These are phyloP conservation scores for Pachliopta kotzebuea DNA, from an alignment of 2,888 invertebrate species.

Conservation along the genomic window DNA sequence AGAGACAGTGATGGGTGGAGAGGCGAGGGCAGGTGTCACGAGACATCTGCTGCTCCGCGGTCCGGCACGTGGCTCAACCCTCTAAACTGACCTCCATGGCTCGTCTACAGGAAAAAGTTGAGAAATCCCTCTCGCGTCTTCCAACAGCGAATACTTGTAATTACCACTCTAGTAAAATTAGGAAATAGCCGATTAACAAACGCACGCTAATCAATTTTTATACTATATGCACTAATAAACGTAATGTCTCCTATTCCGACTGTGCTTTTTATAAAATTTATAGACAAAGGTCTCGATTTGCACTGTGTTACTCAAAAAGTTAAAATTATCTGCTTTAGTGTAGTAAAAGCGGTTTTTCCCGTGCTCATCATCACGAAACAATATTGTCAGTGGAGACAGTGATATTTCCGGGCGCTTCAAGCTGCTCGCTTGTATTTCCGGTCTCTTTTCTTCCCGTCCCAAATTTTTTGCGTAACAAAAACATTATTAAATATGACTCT, in stretches of 20 bases:
- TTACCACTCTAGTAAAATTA: conserved; percentile 20
- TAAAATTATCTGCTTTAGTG: too few relatives aligned
- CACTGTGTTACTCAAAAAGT: too few relatives aligned
- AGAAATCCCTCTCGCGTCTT: conserved; percentile 53
- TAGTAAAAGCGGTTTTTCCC: too few relatives aligned
- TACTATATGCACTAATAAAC: conserved; percentile 1
- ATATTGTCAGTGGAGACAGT: too few relatives aligned
- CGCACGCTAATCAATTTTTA: conserved; percentile 10
- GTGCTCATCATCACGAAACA: too few relatives aligned
- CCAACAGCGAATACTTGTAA: conserved; percentile 37
- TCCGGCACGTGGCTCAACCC: conserved; percentile 76
- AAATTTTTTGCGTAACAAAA: conserved; percentile 21
- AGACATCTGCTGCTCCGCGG: conserved; percentile 71
- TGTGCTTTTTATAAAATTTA: not conserved
- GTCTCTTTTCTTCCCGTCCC: not conserved
- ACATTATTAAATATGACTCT: conserved; percentile 43
- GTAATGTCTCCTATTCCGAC: not conserved
- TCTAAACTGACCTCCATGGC: conserved; percentile 63
- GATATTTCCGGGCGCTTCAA: too few relatives aligned
- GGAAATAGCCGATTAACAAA: conserved; percentile 26
- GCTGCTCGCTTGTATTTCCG: too few relatives aligned
- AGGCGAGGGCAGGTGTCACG: conserved; percentile 77
- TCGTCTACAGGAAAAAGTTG: conserved; percentile 60
- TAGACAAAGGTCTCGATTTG: too few relatives aligned
- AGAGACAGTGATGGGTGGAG: conserved; percentile 65